Percentiles rank a stretch among this genome's conserved stretches.
Conservation (phyloP, 2,113 vertebrate species). For the Sphaerodactylus townsendi region DNA sequence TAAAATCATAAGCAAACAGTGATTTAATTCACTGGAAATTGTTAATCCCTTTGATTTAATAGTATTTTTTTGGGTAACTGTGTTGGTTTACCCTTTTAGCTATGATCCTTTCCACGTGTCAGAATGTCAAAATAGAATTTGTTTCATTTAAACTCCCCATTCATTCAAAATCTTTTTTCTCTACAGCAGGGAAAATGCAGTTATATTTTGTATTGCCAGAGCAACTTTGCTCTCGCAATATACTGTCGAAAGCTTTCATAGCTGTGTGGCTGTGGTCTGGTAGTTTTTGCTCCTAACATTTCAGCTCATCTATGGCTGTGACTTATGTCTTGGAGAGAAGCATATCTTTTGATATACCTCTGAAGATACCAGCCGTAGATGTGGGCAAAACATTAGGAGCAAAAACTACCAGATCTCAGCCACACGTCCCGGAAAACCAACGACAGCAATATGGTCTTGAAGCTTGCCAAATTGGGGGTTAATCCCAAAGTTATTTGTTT, state of each 20-base stretch:
- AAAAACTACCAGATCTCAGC: too few species aligned
- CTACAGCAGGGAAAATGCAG: slow-evolving; percentile 39
- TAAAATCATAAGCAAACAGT: slow-evolving; percentile 38
- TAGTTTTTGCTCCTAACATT: too few species aligned
- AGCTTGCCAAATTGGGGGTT: neutral
- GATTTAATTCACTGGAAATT: slow-evolving; percentile 58
- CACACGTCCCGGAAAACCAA: too few species aligned
- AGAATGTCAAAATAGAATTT: slow-evolving; percentile 20
- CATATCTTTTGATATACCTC: too few species aligned
- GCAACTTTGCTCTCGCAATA: neutral
- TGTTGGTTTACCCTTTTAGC: neutral
- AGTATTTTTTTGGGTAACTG: slow-evolving; percentile 45
- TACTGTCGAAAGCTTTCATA: too few species aligned
- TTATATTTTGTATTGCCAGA: neutral
- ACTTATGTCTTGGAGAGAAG: too few species aligned
- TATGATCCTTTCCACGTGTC: neutral
- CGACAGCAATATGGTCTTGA: too few species aligned
- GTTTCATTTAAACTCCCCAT: neutral
- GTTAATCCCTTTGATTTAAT: too few species aligned
- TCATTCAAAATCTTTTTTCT: neutral
- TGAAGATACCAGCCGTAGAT: too few species aligned
- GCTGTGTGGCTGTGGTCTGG: too few species aligned
- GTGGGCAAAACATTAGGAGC: too few species aligned
- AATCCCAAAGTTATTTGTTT: neutral
- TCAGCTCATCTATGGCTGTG: too few species aligned